Evolutionary conservation across 2,113 vertebrate genomes (phyloP).

Genomic region (Stomatorhinus ivindoensis): DNA sequence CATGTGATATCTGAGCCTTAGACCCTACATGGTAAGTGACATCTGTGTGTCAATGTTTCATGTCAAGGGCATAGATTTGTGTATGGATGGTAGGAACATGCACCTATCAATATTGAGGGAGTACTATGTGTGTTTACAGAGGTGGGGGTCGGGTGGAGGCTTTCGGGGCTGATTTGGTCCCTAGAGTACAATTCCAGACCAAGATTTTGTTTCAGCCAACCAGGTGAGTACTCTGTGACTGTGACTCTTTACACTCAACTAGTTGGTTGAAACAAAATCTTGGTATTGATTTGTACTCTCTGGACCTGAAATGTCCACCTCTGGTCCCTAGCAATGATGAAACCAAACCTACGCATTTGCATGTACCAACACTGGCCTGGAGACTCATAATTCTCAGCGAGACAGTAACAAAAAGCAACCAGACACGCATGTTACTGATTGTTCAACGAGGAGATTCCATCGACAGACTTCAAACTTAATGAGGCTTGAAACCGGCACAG

Average conservation of each 20-base stretch:
- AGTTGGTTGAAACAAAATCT: no score
- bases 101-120: background rate
- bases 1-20: background rate
- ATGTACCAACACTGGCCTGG: background rate
- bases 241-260: no score
- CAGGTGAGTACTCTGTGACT: no score
- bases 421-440: background rate
- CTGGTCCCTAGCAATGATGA: background rate
- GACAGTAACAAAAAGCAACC: background rate
- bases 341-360: background rate
- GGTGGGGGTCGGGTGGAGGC: no score
- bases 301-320: no score
- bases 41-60: background rate
- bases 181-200: no score
- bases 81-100: background rate
- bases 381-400: background rate
- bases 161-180: background rate
- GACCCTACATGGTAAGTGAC: background rate
- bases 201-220: no score
- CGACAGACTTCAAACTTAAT: background rate
- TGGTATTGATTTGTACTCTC: no score
- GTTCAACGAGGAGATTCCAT: background rate
- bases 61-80: background rate
- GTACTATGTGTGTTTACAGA: background rate
- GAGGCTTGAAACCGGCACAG: background rate